Evolutionary conservation across 2,113 vertebrate species (phyloP).

Genomic region (Acinonyx jubatus): DNA sequence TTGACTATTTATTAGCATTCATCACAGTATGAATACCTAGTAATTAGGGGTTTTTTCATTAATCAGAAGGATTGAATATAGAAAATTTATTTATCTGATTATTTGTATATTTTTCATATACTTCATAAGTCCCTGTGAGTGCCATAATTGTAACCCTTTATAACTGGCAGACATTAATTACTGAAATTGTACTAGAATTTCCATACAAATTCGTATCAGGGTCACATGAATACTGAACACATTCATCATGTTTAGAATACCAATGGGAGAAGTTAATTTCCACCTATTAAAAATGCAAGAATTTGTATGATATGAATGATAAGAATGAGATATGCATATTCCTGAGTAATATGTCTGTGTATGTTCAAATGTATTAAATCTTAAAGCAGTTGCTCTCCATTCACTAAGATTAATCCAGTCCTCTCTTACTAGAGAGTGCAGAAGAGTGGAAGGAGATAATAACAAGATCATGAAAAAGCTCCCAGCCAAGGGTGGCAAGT

Average conservation of each 20-base stretch:
- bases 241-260: constrained; percentile 71
- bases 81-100: constrained; percentile 75
- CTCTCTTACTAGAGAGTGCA: neutral
- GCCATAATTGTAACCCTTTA: constrained; percentile 74
- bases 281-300: constrained; percentile 64
- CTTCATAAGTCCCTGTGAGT: constrained; percentile 52
- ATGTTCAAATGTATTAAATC: neutral
- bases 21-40: constrained; percentile 49
- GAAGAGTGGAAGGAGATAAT: neutral
- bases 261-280: constrained; percentile 69
- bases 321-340: neutral
- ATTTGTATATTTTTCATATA: constrained; percentile 73
- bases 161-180: constrained; percentile 77
- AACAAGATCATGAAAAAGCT: neutral
- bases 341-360: neutral
- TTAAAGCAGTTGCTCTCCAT: neutral
- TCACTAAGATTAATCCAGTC: constrained; percentile 3
- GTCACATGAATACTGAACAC: constrained; percentile 74
- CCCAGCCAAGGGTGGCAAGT: neutral
- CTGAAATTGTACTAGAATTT: constrained; percentile 74
- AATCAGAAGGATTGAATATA: constrained; percentile 52
- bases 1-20: constrained; percentile 50
- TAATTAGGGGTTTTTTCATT: constrained; percentile 51
- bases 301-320: constrained; percentile 26
- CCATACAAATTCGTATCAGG: constrained; percentile 69